These are phyloP conservation scores for Alethe diademata DNA, from an alignment of 2,113 vertebrate species.

Conservation along the genomic window DNA sequence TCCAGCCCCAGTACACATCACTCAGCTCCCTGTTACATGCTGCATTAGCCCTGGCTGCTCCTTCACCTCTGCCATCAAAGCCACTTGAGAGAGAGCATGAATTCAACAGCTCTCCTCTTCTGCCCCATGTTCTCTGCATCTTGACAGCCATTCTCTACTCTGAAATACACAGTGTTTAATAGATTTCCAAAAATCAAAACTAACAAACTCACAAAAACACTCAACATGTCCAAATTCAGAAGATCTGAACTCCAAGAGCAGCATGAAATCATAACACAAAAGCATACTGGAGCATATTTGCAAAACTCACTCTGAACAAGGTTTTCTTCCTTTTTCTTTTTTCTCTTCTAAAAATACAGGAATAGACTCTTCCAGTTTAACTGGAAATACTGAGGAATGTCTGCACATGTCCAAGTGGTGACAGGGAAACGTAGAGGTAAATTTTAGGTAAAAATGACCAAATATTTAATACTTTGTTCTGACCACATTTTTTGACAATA, in stretches of 20 bases:
- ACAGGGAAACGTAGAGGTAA: rapidly evolving
- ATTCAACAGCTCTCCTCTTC: not conserved
- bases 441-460: not conserved
- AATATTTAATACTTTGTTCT: not conserved
- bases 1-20: rapidly evolving
- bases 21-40: not conserved
- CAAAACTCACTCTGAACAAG: not conserved
- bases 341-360: not conserved
- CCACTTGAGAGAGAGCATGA: not conserved
- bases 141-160: not conserved
- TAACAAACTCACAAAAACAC: not conserved
- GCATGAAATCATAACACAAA: not conserved
- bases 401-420: no score
- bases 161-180: not conserved
- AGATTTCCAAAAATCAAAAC: not conserved
- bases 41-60: not conserved
- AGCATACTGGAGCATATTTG: not conserved
- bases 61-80: not conserved
- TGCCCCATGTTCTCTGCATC: not conserved
- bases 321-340: not conserved
- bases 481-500: not conserved
- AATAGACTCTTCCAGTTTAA: not conserved
- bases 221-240: not conserved
- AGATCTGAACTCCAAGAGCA: not conserved
- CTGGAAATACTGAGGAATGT: not conserved